Conservation (phyloP, 2,888 invertebrate species). For the Smittia sp. region DNA sequence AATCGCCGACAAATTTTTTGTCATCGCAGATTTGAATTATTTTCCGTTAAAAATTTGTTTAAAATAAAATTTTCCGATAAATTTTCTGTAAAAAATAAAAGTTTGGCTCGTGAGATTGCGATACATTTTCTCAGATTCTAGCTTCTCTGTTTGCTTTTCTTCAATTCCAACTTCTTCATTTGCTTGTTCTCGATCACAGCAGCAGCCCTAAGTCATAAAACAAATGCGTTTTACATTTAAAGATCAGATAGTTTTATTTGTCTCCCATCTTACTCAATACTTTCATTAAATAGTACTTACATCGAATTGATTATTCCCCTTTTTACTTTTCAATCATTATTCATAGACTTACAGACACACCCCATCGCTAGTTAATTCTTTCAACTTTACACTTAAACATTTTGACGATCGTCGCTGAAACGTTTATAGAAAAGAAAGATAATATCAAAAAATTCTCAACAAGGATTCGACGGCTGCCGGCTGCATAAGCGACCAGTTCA, state of each 20-base stretch:
- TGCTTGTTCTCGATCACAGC: no score
- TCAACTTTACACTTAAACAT: not conserved
- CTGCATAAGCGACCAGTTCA: not conserved
- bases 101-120: no score
- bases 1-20: no score
- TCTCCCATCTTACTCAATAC: not conserved
- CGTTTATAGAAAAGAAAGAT: constrained; percentile 19
- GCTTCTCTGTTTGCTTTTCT: no score
- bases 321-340: not conserved
- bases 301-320: not conserved
- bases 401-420: constrained; percentile 31
- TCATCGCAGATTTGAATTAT: no score
- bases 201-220: no score
- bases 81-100: no score
- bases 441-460: constrained; percentile 33
- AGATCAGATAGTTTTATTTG: not conserved
- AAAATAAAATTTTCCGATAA: no score
- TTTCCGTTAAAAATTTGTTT: no score
- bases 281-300: constrained; percentile 11
- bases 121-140: no score
- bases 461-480: not conserved
- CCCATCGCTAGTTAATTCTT: constrained; percentile 25
- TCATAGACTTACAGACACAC: not conserved
- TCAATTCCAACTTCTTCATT: no score
- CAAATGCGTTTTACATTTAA: no score